These are phyloP conservation scores for Lysandra bellargus DNA, from an alignment of 2,888 invertebrate species.

Conservation along the genomic window DNA sequence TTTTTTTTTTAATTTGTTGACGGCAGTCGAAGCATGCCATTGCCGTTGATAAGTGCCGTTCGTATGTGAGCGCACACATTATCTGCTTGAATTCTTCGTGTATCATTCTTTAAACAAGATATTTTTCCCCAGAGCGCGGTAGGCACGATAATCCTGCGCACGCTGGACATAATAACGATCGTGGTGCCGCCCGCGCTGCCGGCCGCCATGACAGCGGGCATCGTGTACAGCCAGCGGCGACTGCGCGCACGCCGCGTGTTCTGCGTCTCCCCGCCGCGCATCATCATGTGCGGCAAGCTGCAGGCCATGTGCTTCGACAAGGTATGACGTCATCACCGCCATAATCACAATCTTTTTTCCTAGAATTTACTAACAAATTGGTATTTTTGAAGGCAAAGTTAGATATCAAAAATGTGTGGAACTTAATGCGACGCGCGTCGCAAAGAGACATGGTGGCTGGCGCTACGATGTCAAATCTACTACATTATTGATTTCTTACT, in stretches of 20 bases:
- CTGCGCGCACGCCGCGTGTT: constrained; percentile 83
- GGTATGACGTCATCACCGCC: constrained; percentile 69
- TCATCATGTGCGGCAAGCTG: constrained; percentile 89
- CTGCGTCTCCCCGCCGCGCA: constrained; percentile 89
- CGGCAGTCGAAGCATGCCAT: too few species aligned
- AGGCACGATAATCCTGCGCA: constrained; percentile 85
- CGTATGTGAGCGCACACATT: too few species aligned
- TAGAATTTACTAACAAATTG: too few species aligned
- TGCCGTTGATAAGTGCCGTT: too few species aligned
- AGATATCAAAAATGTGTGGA: too few species aligned
- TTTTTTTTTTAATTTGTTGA: too few species aligned
- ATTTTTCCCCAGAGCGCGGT: constrained; percentile 64
- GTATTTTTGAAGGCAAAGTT: too few species aligned
- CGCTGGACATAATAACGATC: constrained; percentile 94
- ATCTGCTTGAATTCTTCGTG: too few species aligned
- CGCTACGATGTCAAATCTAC: too few species aligned
- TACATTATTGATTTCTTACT: too few species aligned
- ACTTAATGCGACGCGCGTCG: too few species aligned
- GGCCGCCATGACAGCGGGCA: constrained; percentile 92
- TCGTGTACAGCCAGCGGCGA: constrained; percentile 87
- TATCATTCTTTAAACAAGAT: background rate
- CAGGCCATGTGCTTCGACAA: constrained; percentile 94
- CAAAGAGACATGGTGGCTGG: too few species aligned
- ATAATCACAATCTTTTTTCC: background rate
- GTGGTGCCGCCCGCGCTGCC: constrained; percentile 96